These are phyloP conservation scores for Allygus modestus DNA, from an alignment of 2,888 invertebrate species.

Conservation along the genomic window DNA sequence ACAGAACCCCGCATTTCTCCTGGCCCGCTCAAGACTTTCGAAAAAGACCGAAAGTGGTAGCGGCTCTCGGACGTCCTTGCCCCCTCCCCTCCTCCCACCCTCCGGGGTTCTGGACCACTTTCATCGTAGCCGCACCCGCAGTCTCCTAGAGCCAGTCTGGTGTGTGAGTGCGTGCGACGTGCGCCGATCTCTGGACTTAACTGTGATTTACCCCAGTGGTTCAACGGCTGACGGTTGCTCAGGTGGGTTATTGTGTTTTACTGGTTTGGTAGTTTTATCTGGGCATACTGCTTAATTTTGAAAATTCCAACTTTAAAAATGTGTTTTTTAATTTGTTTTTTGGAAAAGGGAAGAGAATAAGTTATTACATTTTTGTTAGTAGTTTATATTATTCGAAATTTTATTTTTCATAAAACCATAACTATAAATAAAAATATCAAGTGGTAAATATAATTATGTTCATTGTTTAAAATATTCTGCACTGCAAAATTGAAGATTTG, in stretches of 20 bases:
- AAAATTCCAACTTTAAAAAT: too few relatives aligned
- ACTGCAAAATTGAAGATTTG: too few relatives aligned
- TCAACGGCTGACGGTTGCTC: background rate
- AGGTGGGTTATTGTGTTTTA: background rate
- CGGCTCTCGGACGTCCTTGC: conserved; percentile 23
- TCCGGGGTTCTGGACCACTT: conserved; percentile 21
- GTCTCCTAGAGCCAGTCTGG: background rate
- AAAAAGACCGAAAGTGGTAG: conserved; percentile 48
- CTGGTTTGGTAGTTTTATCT: too few relatives aligned
- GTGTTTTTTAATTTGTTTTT: too few relatives aligned
- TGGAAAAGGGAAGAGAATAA: too few relatives aligned
- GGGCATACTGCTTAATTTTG: too few relatives aligned
- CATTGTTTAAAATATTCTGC: too few relatives aligned
- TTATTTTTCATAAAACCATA: too few relatives aligned
- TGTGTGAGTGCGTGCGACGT: conserved; percentile 25
- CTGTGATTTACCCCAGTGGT: background rate
- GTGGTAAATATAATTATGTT: too few relatives aligned
- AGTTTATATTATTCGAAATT: too few relatives aligned
- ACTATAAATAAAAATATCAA: too few relatives aligned
- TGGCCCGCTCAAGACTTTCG: conserved; percentile 39
- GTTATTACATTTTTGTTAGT: too few relatives aligned
- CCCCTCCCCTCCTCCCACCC: conserved; percentile 3
- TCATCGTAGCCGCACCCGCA: conserved; percentile 4
- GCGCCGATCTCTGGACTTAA: background rate
- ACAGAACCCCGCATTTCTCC: conserved; percentile 39